Conservation (phyloP, 2,113 vertebrate species). For the Macrotis lagotis region DNA sequence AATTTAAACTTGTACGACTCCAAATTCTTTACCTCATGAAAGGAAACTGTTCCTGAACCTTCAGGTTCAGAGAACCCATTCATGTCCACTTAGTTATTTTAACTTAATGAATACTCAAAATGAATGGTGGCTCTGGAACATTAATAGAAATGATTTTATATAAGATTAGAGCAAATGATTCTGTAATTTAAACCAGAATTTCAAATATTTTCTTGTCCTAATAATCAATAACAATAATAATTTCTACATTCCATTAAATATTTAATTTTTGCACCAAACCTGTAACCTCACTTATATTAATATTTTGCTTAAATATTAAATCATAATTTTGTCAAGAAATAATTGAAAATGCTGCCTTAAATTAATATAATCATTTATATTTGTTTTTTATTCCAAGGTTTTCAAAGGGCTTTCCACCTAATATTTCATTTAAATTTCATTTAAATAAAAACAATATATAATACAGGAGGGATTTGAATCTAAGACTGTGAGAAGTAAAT, state of each 20-base stretch:
- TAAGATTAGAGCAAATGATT: neutral
- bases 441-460: neutral
- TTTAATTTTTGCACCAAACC: neutral
- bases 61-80: neutral
- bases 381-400: neutral
- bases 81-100: neutral
- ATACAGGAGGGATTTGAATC: neutral
- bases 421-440: neutral
- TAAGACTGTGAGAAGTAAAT: neutral
- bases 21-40: neutral
- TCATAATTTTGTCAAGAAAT: neutral
- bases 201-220: neutral
- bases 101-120: neutral
- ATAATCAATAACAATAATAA: neutral
- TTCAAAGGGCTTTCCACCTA: neutral
- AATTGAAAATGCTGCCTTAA: neutral
- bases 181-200: neutral
- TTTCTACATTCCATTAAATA: neutral
- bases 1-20: neutral
- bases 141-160: neutral
- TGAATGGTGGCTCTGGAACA: neutral
- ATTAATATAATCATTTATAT: neutral
- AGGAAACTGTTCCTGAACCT: neutral
- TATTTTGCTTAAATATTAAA: neutral
- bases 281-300: neutral